Evolutionary conservation across 2,113 vertebrate genomes (phyloP).

Genomic region (Ciconia maguari): DNA sequence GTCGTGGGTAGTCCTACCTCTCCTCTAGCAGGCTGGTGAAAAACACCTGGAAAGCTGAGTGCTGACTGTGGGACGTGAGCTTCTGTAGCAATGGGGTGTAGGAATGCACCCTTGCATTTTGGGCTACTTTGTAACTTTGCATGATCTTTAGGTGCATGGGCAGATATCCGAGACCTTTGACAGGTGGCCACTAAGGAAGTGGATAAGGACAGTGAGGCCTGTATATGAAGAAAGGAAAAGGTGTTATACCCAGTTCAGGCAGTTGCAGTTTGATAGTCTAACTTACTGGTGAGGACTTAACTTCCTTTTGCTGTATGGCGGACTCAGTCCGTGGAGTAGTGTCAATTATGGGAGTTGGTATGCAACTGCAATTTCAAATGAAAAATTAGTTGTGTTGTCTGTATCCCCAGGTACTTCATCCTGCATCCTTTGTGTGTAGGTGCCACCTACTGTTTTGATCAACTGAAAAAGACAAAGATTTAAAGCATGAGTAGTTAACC

Average conservation of each 20-base stretch:
- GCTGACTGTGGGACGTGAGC: rapidly evolving
- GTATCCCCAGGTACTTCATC: neutral
- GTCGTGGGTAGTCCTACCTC: neutral
- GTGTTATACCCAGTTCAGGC: neutral
- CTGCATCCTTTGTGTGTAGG: neutral
- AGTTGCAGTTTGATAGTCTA: neutral
- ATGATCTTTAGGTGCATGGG: neutral
- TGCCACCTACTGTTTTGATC: neutral
- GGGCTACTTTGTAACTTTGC: neutral
- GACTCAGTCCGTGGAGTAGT: neutral
- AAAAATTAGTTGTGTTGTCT: neutral
- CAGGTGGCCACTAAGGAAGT: neutral
- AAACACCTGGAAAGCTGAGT: neutral
- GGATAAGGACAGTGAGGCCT: neutral
- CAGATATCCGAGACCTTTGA: rapidly evolving
- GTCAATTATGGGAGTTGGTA: neutral
- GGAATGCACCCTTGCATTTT: neutral
- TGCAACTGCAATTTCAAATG: neutral
- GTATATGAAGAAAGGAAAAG: neutral
- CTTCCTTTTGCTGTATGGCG: neutral
- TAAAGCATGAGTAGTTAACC: neutral
- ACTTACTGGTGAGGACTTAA: neutral
- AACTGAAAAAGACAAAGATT: neutral
- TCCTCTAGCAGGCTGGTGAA: neutral
- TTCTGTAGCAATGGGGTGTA: neutral